Conservation (phyloP, 1,140 invertebrate species). For the Macrocentrus cingulum region DNA sequence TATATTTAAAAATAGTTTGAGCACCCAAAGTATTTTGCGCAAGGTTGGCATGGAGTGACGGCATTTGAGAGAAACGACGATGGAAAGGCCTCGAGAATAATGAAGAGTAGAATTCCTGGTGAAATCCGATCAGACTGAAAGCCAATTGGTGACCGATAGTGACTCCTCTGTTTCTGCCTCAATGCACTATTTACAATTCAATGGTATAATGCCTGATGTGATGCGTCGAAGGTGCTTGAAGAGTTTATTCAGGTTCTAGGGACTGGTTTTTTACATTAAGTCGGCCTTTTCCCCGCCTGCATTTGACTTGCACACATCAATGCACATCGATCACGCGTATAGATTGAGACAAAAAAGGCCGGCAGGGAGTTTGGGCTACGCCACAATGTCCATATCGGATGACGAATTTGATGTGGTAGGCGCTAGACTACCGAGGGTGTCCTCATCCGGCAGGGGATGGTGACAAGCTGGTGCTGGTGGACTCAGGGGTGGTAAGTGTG, state of each 20-base stretch:
- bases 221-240: not conserved
- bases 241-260: not conserved
- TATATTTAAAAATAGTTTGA: too few species aligned
- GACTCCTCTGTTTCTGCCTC: not conserved
- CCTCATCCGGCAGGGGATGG: constrained; percentile 51
- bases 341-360: not conserved
- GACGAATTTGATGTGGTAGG: constrained; percentile 53
- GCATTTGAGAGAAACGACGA: not conserved
- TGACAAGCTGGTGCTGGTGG: constrained; percentile 51
- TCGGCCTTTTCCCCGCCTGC: not conserved
- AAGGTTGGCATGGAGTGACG: not conserved
- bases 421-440: constrained; percentile 52
- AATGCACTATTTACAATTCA: constrained; percentile 22
- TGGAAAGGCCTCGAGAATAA: not conserved
- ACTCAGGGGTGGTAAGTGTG: constrained; percentile 55
- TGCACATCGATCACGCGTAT: too few species aligned
- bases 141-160: not conserved
- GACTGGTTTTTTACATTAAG: not conserved
- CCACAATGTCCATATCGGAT: constrained; percentile 57
- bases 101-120: constrained; percentile 13
- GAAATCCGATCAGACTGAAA: constrained; percentile 15
- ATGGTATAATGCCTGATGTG: constrained; percentile 1
- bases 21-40: too few species aligned
- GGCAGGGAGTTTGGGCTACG: constrained; percentile 43
- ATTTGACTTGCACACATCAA: too few species aligned